These are phyloP conservation scores for Agrochola lychnidis DNA, from an alignment of 2,888 invertebrate species.

Conservation along the genomic window DNA sequence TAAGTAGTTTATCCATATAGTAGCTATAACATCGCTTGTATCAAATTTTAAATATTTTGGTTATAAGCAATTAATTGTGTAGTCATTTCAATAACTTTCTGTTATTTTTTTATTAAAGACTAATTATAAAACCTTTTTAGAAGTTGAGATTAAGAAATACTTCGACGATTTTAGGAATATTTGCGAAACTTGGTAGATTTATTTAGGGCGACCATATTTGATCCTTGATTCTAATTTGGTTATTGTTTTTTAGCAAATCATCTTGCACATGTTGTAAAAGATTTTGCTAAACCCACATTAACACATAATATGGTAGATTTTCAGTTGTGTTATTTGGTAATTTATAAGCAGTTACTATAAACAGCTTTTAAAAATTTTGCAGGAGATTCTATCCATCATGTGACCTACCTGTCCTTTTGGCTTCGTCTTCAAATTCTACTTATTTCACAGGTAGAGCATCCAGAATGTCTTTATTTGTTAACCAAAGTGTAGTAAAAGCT, in stretches of 20 bases:
- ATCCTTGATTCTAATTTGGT: slow-evolving; percentile 18
- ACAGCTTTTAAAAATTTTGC: background rate
- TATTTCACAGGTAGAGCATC: background rate
- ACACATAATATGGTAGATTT: background rate
- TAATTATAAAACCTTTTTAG: slow-evolving; percentile 28
- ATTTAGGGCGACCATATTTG: slow-evolving; percentile 37
- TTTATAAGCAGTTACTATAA: background rate
- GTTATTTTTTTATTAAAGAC: slow-evolving; percentile 12
- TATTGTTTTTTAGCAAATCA: slow-evolving; percentile 15
- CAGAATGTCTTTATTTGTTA: slow-evolving; percentile 43
- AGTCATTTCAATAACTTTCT: slow-evolving; percentile 9
- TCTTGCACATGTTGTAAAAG: slow-evolving; percentile 8
- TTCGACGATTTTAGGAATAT: slow-evolving; percentile 18
- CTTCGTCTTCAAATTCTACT: slow-evolving; percentile 2
- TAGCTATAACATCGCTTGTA: background rate
- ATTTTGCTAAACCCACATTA: background rate
- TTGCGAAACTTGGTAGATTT: slow-evolving; percentile 27
- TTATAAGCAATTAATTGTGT: slow-evolving; percentile 42
- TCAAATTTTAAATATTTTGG: slow-evolving; percentile 22
- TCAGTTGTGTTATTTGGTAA: background rate
- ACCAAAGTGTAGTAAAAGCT: slow-evolving; percentile 49
- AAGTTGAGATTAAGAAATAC: slow-evolving; percentile 20
- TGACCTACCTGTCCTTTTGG: background rate
- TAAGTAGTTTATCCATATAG: slow-evolving; percentile 36
- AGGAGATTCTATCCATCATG: background rate